Evolutionary conservation across 2,113 vertebrate species (phyloP), one percentile per base, ranked within the genome.

Genomic region (Helogale parvula): DNA sequence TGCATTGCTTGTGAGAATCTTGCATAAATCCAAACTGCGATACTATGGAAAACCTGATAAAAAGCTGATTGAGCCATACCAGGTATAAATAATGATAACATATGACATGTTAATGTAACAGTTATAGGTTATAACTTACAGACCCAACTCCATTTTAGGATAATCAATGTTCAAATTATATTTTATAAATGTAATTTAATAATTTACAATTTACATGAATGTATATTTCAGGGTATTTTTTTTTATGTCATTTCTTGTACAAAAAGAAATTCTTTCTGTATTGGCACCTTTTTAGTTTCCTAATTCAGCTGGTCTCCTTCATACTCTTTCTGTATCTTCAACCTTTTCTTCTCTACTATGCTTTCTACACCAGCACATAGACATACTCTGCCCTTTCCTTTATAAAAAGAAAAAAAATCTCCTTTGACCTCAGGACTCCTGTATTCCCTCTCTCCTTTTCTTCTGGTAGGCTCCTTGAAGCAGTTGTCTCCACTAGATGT

Each of bases 31-130:
- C 95, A 99, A 99, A 97, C 98, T 99, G 74, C 97, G 98, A 54
- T 99, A 99, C 97, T 99, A 99, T 93, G 99, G 99, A 65, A 99
- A 99, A 98, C 98, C 98, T 74, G 98, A 99, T 52, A 99, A 98
- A 90, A 99, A 98, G 92, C 77, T 98, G 90, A 99, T 99, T 96
- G 99, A 99, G 93, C 99, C 99, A n/a, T 99, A 99, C 96, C 99
- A 99, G 99, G 99, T 99, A 98, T 35, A 97, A 98, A 15, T 88
- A 72, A 52, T 45, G 27, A 96, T 87, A 93, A 90, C 1, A 66
- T 88, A 54, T 65, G 52, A 38, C 41, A 66, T 87, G 68, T 52
- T 94, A 79, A 83, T 92, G 83, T 96, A 85, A 88, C 52, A 57
- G 1, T 82, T 69, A 57, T 89, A 89, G 35, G 82, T 74, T 94